Percentiles rank a stretch among this genome's conserved stretches.
Evolutionary conservation across 2,113 vertebrate genomes (phyloP).

Genomic region (Lepus europaeus): DNA sequence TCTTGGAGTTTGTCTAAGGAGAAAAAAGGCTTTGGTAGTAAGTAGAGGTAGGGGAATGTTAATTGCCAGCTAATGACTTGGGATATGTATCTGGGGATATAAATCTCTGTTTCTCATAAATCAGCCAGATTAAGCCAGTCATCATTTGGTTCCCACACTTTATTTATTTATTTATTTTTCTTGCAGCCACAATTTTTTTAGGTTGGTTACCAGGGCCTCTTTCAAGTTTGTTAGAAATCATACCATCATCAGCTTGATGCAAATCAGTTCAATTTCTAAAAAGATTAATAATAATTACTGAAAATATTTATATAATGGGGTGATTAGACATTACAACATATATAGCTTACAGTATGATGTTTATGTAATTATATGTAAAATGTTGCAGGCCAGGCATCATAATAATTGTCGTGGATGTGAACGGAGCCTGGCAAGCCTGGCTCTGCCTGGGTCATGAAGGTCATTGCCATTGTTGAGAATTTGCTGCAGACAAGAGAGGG

Average conservation of each 20-base stretch:
- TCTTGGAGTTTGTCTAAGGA: background rate
- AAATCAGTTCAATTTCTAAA: background rate
- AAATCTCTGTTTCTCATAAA: background rate
- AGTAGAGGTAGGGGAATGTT: background rate
- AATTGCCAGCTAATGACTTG: background rate
- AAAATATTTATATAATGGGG: conserved; percentile 1
- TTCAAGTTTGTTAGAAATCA: conserved; percentile 41
- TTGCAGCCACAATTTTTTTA: background rate
- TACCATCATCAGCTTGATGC: conserved; percentile 11
- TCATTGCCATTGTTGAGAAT: background rate
- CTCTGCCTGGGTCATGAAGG: background rate
- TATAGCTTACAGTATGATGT: background rate
- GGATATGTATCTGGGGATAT: background rate
- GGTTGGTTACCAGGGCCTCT: background rate
- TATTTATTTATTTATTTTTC: background rate
- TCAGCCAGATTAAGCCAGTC: background rate
- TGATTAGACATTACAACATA: background rate
- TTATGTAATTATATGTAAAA: background rate
- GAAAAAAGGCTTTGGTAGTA: background rate
- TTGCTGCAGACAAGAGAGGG: background rate
- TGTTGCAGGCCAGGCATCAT: background rate
- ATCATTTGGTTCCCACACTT: conserved; percentile 28
- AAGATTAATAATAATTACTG: background rate
- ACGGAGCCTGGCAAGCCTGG: background rate
- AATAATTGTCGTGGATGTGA: background rate